Base-by-base conservation (phyloP, 2,113 vertebrate species). In the Etheostoma cragini region DNA sequence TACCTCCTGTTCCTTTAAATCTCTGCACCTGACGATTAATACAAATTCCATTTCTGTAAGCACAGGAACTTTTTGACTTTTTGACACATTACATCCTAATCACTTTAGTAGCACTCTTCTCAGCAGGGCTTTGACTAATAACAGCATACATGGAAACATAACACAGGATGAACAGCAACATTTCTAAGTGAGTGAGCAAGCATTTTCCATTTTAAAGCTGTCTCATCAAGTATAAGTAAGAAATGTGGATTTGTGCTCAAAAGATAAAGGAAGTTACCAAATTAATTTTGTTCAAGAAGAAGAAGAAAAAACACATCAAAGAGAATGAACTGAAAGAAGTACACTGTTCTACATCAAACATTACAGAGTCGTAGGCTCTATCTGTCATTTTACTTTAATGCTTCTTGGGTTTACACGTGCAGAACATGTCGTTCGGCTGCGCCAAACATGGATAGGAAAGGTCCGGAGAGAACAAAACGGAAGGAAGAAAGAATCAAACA, bases 311-410 rank as follows among this genome's bases (percentile, higher is more conserved):
- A 17, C 5, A 61, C 22, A 61, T 53, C 62, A 63, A 57, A 79
- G 30, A 47, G 52, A 61, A 64, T 56, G n/a, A 22, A 26, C 12
- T 52, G 22, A 50, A 33, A 62, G 38, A 50, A 42, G 26, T 21
- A n/a, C 3, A 17, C 33, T 53, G 19, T 53, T 72, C 53, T 46
- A 60, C 30, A 68, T 62, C 7, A 30, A 67, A 73, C 46, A 47
- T 70, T 6, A 52, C 10, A 45, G 8, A 42, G 42, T 38, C 3
- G 8, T 26, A 42, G 8, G 19, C 42, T 10, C 8, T 42, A 30
- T 63, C 7, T 5, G 50, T 19, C 46, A 61, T 73, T 68, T 62
- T 45, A 49, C 49, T 69, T 74, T 33, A 75, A 71, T 63, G 76
- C 8, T 35, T 58, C 52, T 46, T 33, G 19, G 46, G 3, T 54